Percentiles rank a stretch among this genome's conserved stretches.
Conservation (phyloP, 2,113 vertebrate species). For the Loxodonta africana region DNA sequence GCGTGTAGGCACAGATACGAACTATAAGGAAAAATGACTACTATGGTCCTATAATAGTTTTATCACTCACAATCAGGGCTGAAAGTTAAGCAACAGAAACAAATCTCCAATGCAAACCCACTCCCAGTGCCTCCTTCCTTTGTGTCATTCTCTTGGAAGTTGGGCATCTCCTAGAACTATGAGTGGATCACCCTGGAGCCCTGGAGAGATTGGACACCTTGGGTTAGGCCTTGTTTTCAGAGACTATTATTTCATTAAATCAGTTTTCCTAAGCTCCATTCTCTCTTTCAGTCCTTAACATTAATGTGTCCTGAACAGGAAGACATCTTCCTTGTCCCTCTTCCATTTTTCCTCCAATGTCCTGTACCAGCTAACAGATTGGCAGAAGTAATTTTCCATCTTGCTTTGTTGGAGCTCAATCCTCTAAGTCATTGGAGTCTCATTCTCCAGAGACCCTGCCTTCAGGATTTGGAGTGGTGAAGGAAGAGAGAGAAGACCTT, state of each 20-base stretch:
- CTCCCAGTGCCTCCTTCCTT: not conserved
- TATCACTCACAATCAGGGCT: not conserved
- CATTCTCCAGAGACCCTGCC: not conserved
- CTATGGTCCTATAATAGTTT: not conserved
- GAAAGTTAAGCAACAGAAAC: conserved; percentile 28
- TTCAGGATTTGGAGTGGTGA: not conserved
- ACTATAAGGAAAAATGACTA: not conserved
- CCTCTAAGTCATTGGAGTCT: not conserved
- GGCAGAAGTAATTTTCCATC: not conserved
- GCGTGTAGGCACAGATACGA: conserved; percentile 35
- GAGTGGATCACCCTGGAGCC: not conserved
- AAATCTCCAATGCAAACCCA: not conserved
- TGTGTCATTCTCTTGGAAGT: not conserved
- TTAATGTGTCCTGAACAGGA: not conserved
- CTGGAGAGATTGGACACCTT: not conserved
- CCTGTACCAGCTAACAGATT: not conserved
- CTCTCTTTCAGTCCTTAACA: not conserved
- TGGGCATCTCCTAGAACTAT: not conserved
- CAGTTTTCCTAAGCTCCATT: not conserved
- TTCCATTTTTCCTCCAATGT: fast-evolving
- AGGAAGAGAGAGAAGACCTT: not conserved
- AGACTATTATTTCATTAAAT: not conserved
- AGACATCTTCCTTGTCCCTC: not conserved
- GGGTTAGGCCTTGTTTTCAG: not conserved
- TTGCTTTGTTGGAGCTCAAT: not conserved